Evolutionary conservation across 1,140 invertebrate genomes (phyloP).

Genomic region (Brachionus plicatilis): DNA sequence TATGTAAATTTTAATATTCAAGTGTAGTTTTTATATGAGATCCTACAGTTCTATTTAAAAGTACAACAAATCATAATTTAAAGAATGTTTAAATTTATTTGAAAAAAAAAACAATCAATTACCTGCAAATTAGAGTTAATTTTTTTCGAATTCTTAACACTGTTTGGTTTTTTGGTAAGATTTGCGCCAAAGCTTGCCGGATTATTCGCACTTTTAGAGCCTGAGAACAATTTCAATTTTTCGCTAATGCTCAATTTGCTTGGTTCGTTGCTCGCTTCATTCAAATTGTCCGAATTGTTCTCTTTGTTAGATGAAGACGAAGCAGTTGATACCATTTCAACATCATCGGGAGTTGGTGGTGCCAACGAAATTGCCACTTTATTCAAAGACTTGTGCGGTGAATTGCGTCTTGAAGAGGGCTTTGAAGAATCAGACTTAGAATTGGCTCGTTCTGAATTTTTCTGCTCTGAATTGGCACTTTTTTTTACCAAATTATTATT

Average conservation of each 20-base stretch:
- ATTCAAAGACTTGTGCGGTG: background rate
- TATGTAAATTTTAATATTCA: too few species aligned
- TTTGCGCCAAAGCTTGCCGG: background rate
- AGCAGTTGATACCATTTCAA: background rate
- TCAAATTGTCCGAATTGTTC: background rate
- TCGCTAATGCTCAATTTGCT: constrained; percentile 34
- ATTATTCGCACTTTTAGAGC: background rate
- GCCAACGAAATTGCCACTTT: background rate
- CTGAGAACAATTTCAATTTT: constrained; percentile 28
- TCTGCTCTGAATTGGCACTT: background rate
- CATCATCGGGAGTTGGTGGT: background rate
- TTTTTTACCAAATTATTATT: background rate
- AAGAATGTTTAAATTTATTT: background rate
- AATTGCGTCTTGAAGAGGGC: background rate
- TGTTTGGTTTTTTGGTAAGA: background rate
- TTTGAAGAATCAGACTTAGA: constrained; percentile 21
- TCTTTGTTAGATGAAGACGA: constrained; percentile 28
- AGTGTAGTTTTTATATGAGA: too few species aligned
- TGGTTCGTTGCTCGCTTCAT: background rate
- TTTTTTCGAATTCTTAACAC: background rate
- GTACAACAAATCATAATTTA: background rate
- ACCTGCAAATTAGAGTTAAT: constrained; percentile 22
- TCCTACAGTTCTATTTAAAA: background rate
- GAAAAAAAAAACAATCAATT: background rate
- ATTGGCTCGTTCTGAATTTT: background rate